phyloP scores from a whole-genome alignment of 2,113 vertebrate genomes.

The Nothoprocta perdicaria region DNA sequence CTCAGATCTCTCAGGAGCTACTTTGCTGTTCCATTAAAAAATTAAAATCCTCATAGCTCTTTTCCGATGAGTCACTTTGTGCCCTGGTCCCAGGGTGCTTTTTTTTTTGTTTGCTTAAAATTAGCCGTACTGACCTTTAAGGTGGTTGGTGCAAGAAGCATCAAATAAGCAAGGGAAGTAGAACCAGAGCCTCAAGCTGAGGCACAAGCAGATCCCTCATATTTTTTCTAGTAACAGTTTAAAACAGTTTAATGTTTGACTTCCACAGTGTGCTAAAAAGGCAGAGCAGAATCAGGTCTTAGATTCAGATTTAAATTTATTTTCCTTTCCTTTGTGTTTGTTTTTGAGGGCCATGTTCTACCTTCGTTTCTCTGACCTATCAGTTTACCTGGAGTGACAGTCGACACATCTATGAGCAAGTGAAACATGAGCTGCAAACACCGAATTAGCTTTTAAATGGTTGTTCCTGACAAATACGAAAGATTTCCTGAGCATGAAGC shows the following conservation, averaged over 20 bases:
- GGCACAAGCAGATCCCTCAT: not conserved
- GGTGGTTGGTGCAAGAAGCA: not conserved
- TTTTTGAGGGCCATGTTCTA: not conserved
- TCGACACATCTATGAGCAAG: not conserved
- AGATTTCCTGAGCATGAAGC: not conserved
- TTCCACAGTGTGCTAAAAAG: conserved; percentile 19
- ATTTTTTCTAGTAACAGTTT: not conserved
- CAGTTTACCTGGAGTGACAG: not conserved
- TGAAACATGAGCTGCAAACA: not conserved
- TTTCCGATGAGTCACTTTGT: not conserved
- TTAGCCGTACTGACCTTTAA: not conserved
- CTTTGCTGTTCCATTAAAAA: not conserved
- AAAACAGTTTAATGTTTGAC: not conserved
- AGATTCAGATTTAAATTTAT: not conserved
- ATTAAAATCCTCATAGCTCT: not conserved
- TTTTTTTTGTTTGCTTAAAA: not conserved
- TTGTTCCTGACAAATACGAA: not conserved
- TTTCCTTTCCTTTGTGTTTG: not conserved
- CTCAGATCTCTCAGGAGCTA: not conserved
- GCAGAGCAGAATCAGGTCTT: not conserved
- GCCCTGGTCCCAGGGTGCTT: not conserved
- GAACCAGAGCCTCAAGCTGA: not conserved
- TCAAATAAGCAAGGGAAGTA: not conserved
- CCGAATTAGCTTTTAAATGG: not conserved
- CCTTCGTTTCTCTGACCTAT: not conserved